These are phyloP conservation scores for Rhagium mordax DNA, from an alignment of 2,888 invertebrate species.

Conservation along the genomic window DNA sequence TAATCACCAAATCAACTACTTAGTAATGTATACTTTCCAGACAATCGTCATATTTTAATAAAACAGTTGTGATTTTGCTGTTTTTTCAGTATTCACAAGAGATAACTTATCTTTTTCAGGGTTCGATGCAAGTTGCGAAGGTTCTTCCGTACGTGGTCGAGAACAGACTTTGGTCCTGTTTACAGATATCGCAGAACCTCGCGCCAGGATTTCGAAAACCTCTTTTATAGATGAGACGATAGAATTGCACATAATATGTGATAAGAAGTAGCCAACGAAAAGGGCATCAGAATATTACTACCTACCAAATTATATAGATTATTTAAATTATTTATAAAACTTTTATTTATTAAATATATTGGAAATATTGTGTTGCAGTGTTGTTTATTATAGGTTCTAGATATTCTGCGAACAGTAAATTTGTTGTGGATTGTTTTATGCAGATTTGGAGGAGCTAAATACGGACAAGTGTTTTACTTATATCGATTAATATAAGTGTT, in stretches of 20 bases:
- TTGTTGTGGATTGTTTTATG: too few relatives aligned
- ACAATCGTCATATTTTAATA: too few relatives aligned
- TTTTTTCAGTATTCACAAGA: too few relatives aligned
- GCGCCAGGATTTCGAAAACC: slow-evolving; percentile 66
- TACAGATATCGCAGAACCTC: slow-evolving; percentile 64
- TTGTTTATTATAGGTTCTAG: background rate
- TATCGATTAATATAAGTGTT: too few relatives aligned
- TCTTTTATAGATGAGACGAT: slow-evolving; percentile 53
- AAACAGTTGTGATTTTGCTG: too few relatives aligned
- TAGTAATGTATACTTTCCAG: too few relatives aligned
- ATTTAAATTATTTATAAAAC: slow-evolving; percentile 26
- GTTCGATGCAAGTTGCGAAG: slow-evolving; percentile 70
- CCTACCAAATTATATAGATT: slow-evolving; percentile 24
- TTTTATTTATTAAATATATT: slow-evolving; percentile 29
- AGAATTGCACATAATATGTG: slow-evolving; percentile 35
- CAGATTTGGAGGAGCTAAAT: too few relatives aligned
- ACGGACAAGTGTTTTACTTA: too few relatives aligned
- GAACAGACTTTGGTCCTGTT: slow-evolving; percentile 67
- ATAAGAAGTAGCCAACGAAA: slow-evolving; percentile 42
- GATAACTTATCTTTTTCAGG: slow-evolving; percentile 60
- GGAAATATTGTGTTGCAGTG: background rate
- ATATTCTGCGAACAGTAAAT: too few relatives aligned
- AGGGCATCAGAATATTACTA: slow-evolving; percentile 29
- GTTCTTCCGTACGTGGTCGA: slow-evolving; percentile 67
- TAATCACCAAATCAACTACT: too few relatives aligned